phyloP scores from a whole-genome alignment of 2,888 invertebrate species.

The Stegophylla sp. region DNA sequence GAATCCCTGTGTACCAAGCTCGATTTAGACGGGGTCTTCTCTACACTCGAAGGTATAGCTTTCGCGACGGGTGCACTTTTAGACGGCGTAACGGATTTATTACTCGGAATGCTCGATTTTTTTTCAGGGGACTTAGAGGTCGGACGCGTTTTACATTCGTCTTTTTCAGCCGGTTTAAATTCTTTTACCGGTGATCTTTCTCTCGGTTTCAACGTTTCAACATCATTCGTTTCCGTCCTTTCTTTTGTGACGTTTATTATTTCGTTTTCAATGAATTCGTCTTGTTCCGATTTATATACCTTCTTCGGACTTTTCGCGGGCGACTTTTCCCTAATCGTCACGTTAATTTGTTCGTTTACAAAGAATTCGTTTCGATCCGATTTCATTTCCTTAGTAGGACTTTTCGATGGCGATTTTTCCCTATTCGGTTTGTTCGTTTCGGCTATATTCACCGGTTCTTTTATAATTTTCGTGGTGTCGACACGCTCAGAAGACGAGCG shows the following conservation, averaged over 20 bases:
- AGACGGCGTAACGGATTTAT: slow-evolving; percentile 61
- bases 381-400: not conserved
- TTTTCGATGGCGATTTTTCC: slow-evolving; percentile 13
- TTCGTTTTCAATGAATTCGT: slow-evolving; percentile 45
- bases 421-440: not conserved
- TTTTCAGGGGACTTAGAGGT: slow-evolving; percentile 10
- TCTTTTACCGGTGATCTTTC: slow-evolving; percentile 48
- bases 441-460: not conserved
- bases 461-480: slow-evolving; percentile 6
- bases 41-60: slow-evolving; percentile 16
- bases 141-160: not conserved
- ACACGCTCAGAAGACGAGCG: not conserved
- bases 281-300: not conserved
- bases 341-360: too few relatives aligned
- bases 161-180: slow-evolving; percentile 4
- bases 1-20: slow-evolving; percentile 19
- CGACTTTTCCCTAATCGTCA: too few relatives aligned
- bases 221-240: not conserved
- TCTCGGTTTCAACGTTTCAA: not conserved
- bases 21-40: slow-evolving; percentile 60
- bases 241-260: slow-evolving; percentile 17
- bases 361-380: too few relatives aligned
- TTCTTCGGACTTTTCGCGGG: too few relatives aligned
- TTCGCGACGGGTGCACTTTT: slow-evolving; percentile 38
- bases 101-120: not conserved